Base-by-base conservation (phyloP, 2,888 invertebrate species). In the Steinernema hermaphroditum region DNA sequence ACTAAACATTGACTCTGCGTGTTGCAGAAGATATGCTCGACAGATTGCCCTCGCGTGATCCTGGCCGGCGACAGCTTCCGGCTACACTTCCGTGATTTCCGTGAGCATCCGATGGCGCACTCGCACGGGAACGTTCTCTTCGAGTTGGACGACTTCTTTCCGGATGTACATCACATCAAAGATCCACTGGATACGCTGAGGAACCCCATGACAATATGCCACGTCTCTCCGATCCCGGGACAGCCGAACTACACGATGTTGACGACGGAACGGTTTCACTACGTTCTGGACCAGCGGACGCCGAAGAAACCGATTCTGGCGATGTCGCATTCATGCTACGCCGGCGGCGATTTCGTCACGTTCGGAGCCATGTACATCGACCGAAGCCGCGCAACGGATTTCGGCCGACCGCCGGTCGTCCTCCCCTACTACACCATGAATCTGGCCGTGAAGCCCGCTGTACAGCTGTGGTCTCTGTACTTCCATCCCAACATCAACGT, bases 321-420 rank as follows among this genome's bases (percentile, higher is more conserved):
- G 27, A 54, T 54, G 54, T 22, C 54, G 19, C 54, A 54, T 27
- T 24, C 24, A 14, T 54, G 54, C 54, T 54, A 24, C 16, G 22
- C 54, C 16, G 54, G 54, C 2, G 54, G 54, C 14, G 54, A 54
- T 27, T 27, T 27, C 54, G 54, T 54, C 24, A 8, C 6, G 6
- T 54, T 54, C 27, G 54, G 54, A 22, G 54, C 54, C 6, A 54
- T 8, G 2, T 54, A 54, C 54, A 54, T 54, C 19, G 54, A 54
- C 27, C 54, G 27, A 2, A 54, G 54, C 54, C 54, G 54, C 6
- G 54, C 54, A 6, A 2, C 12, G 6, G 54, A 27, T 6, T 22
- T 22, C 27, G 54, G 54, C 2, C 14, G 27, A 16, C 54, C 54
- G 12, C 54, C 54, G 27, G 27, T 27, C 6, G 54, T 54, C 24